phyloP scores from a whole-genome alignment of 1,140 invertebrate species.

The Neotoxoptera formosana region DNA sequence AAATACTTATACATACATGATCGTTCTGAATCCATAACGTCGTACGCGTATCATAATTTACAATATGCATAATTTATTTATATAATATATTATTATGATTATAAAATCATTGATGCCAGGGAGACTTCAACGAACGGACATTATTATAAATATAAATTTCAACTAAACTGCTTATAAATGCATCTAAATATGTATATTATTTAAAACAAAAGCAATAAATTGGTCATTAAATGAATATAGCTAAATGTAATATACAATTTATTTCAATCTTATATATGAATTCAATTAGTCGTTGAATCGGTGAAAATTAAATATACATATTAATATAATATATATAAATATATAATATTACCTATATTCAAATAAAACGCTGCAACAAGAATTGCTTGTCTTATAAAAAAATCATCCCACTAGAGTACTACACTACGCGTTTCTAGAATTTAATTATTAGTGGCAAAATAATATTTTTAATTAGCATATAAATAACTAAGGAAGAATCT shows the following conservation, averaged over 20 bases:
- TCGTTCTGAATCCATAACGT: background rate
- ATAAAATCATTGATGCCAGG: background rate
- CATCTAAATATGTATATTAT: slow-evolving; percentile 2
- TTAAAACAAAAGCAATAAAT: slow-evolving; percentile 1
- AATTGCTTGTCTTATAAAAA: background rate
- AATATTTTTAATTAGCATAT: background rate
- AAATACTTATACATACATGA: background rate
- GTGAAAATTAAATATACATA: background rate
- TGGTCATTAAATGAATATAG: background rate
- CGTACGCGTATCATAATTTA: background rate
- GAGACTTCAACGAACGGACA: slow-evolving; percentile 11
- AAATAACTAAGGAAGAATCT: background rate
- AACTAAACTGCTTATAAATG: background rate
- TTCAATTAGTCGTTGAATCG: background rate
- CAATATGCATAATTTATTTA: background rate
- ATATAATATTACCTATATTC: background rate
- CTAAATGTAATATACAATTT: background rate
- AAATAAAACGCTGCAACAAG: background rate
- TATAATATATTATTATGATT: background rate
- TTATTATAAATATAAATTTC: background rate
- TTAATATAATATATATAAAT: too few relatives aligned
- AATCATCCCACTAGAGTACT: background rate
- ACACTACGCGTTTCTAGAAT: background rate
- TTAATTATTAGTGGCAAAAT: background rate
- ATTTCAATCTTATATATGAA: background rate